phyloP scores from a whole-genome alignment of 2,797 vertebrate species.

The Cynodonichthys magdalenae region DNA sequence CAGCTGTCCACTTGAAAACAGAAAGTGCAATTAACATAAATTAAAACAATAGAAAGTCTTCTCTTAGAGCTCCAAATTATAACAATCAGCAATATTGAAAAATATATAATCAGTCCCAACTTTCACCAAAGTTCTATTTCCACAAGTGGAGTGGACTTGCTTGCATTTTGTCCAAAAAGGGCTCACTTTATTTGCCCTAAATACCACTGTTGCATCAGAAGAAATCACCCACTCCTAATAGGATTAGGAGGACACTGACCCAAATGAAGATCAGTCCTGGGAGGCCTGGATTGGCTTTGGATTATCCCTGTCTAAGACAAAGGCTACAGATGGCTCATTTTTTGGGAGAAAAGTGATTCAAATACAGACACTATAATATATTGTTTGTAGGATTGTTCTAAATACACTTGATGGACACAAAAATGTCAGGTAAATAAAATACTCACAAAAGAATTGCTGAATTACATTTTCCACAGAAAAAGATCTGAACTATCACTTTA shows the following conservation, averaged over 20 bases:
- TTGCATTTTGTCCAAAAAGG: not conserved
- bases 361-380: slow-evolving; percentile 2
- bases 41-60: not conserved
- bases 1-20: not conserved
- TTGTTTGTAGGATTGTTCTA: no score
- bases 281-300: slow-evolving; percentile 61
- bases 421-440: no score
- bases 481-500: no score
- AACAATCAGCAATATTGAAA: no score
- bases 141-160: no score
- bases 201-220: slow-evolving; percentile 50
- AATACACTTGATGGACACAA: no score
- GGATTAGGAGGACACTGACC: slow-evolving; percentile 66
- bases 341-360: slow-evolving; percentile 45
- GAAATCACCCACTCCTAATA: slow-evolving; percentile 67
- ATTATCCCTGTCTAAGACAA: slow-evolving; percentile 68
- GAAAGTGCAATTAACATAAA: not conserved
- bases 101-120: no score
- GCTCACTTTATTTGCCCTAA: slow-evolving; percentile 38
- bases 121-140: no score
- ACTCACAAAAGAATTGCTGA: no score
- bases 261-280: slow-evolving; percentile 56
- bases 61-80: not conserved
- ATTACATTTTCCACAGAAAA: no score
- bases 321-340: slow-evolving; percentile 68